These are phyloP conservation scores for Neodontobutis hainanensis DNA, from an alignment of 2,113 vertebrate genomes.

Conservation along the genomic window DNA sequence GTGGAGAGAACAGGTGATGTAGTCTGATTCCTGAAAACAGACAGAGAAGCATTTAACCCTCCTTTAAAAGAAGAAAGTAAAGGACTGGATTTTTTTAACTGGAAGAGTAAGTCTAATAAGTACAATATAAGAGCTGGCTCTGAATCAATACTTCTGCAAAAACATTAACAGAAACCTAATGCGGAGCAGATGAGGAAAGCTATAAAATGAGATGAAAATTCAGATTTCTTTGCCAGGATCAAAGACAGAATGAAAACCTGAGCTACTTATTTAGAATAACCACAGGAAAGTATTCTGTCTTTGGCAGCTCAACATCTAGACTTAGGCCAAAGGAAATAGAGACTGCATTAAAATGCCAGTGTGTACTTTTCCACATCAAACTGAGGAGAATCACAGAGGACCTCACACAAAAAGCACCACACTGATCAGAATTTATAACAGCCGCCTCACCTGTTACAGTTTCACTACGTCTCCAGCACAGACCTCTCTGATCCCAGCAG, in stretches of 20 bases:
- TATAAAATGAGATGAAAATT: slow-evolving; percentile 43
- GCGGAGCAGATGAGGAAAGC: slow-evolving; percentile 48
- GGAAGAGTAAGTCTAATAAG: not conserved
- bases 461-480: slow-evolving; percentile 30
- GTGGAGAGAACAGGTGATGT: slow-evolving; percentile 85
- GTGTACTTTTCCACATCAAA: slow-evolving; percentile 69
- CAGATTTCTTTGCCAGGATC: slow-evolving; percentile 55
- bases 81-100: not conserved
- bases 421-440: slow-evolving; percentile 35
- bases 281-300: slow-evolving; percentile 69
- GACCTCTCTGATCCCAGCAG: slow-evolving; percentile 35
- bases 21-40: slow-evolving; percentile 88
- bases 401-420: slow-evolving; percentile 67
- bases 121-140: slow-evolving; percentile 15
- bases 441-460: slow-evolving; percentile 63
- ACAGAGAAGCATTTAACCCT: slow-evolving; percentile 48
- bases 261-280: slow-evolving; percentile 60
- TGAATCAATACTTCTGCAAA: slow-evolving; percentile 22
- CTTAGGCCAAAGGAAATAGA: slow-evolving; percentile 70
- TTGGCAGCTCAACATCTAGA: slow-evolving; percentile 58
- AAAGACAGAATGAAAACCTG: slow-evolving; percentile 60
- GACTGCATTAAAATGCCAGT: slow-evolving; percentile 64
- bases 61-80: not conserved
- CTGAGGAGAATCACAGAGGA: slow-evolving; percentile 57
- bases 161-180: slow-evolving; percentile 44